Percentiles rank a stretch among this genome's conserved stretches.
Evolutionary conservation across 2,113 vertebrate genomes (phyloP).

Genomic region (Bucco capensis): DNA sequence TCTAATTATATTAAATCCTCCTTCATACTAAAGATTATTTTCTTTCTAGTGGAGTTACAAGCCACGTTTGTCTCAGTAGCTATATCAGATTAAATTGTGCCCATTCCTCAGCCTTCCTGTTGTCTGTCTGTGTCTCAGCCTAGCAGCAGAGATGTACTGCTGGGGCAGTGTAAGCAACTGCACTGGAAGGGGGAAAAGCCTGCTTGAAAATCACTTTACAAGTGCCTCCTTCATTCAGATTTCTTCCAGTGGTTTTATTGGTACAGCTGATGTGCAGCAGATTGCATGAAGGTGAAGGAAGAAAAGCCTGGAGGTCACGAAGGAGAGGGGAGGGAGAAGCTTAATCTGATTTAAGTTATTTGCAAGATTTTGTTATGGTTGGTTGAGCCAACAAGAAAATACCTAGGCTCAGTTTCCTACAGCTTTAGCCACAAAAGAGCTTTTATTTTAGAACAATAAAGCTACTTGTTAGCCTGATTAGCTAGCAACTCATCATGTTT

Average conservation of each 20-base stretch:
- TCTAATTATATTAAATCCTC: not conserved
- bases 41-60: not conserved
- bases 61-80: not conserved
- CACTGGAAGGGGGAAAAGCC: rapidly evolving
- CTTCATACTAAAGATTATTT: not conserved
- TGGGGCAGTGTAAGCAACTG: not conserved
- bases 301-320: not conserved
- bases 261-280: not conserved
- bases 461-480: slow-evolving; percentile 16
- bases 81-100: not conserved
- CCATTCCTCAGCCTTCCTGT: not conserved
- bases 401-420: slow-evolving; percentile 10
- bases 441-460: slow-evolving; percentile 16
- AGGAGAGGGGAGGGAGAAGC: not conserved
- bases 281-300: not conserved
- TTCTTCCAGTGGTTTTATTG: not conserved
- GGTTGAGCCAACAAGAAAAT: not conserved
- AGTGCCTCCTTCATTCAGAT: not conserved
- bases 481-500: not conserved
- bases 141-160: not conserved
- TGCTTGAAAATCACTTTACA: not conserved
- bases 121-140: rapidly evolving
- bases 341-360: not conserved
- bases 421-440: not conserved
- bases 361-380: slow-evolving; percentile 12